phyloP scores from a whole-genome alignment of 1,140 invertebrate species.

The Achatina immaculata region DNA sequence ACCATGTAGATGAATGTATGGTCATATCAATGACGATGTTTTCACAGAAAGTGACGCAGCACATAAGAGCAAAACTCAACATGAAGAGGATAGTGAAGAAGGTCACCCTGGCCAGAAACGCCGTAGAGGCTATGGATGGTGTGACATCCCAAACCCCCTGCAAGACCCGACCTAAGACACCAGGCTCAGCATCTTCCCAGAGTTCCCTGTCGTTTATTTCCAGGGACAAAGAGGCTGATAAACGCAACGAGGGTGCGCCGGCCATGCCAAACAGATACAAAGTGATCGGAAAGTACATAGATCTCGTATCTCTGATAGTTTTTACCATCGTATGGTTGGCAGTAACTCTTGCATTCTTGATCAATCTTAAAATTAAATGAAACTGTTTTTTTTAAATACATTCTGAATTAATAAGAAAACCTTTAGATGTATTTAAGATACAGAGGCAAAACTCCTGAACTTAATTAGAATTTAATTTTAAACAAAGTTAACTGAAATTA shows the following conservation, averaged over 20 bases:
- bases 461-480: no score
- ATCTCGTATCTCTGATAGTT: background rate
- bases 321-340: slow-evolving; percentile 62
- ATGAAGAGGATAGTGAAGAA: background rate
- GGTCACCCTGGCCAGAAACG: background rate
- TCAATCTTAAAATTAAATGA: slow-evolving; percentile 94
- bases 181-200: background rate
- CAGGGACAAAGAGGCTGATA: no score
- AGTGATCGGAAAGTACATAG: background rate
- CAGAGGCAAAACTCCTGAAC: no score
- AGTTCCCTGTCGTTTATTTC: no score
- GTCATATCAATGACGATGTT: no score
- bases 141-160: background rate
- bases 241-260: no score
- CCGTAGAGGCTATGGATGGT: background rate
- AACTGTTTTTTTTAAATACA: no score
- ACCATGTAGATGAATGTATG: no score
- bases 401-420: no score
- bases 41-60: background rate
- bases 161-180: background rate
- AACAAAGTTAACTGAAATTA: no score
- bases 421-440: no score
- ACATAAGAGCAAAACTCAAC: background rate
- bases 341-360: slow-evolving; percentile 91
- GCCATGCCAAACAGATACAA: background rate